Conservation (phyloP, 2,888 invertebrate genomes). For the Pachymerium ferrugineum region DNA sequence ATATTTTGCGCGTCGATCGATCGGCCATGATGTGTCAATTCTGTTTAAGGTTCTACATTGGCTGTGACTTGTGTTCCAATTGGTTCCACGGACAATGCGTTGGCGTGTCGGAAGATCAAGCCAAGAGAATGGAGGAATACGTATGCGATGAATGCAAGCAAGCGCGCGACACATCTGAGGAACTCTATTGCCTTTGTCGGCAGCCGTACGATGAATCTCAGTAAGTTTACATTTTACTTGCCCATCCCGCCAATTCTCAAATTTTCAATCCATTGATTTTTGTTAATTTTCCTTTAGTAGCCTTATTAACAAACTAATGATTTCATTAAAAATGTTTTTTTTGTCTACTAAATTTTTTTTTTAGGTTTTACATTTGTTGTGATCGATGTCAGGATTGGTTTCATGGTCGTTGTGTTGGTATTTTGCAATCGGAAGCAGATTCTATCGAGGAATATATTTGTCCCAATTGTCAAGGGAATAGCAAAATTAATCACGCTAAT, state of each 20-base stretch:
- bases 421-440: slow-evolving; percentile 86
- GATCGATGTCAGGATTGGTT: slow-evolving; percentile 99
- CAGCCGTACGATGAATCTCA: slow-evolving; percentile 96
- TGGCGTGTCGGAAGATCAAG: slow-evolving; percentile 84
- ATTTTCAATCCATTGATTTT: not conserved
- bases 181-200: slow-evolving; percentile 90
- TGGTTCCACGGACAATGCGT: slow-evolving; percentile 99
- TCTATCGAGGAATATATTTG: slow-evolving; percentile 94
- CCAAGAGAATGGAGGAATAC: slow-evolving; percentile 83
- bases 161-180: slow-evolving; percentile 73
- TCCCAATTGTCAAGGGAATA: slow-evolving; percentile 88
- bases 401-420: slow-evolving; percentile 94
- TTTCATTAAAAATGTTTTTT: not conserved
- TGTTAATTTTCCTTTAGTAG: not conserved
- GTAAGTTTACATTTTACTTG: slow-evolving; percentile 55
- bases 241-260: not conserved
- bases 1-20: not conserved
- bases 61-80: slow-evolving; percentile 94
- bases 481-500: slow-evolving; percentile 80
- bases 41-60: slow-evolving; percentile 81
- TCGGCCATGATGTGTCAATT: not conserved
- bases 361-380: slow-evolving; percentile 96
- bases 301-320: not conserved
- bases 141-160: slow-evolving; percentile 58
- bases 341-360: slow-evolving; percentile 39